Evolutionary conservation across 2,797 vertebrate species (phyloP).

Genomic region (Sternotherus odoratus): DNA sequence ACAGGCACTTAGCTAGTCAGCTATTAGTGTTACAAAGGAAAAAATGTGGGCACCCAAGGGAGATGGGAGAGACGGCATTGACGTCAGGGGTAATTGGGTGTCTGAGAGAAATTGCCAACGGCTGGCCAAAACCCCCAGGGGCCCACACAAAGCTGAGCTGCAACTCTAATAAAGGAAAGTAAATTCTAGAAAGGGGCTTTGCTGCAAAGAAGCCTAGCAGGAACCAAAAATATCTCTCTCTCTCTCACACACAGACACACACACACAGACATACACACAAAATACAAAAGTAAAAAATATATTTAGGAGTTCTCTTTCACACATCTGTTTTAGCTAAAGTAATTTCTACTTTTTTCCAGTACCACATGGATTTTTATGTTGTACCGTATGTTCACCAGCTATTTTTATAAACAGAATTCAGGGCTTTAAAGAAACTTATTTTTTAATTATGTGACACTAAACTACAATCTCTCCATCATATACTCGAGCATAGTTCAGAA

Average conservation of each 20-base stretch:
- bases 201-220: constrained; percentile 81
- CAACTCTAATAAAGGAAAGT: constrained; percentile 93
- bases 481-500: background rate
- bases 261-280: constrained; percentile 52
- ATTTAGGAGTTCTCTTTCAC: constrained; percentile 60
- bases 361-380: constrained; percentile 66
- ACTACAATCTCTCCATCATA: constrained; percentile 38
- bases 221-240: constrained; percentile 83
- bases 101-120: constrained; percentile 95
- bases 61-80: constrained; percentile 93
- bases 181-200: constrained; percentile 87
- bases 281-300: constrained; percentile 74
- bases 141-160: constrained; percentile 84
- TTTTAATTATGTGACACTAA: constrained; percentile 56
- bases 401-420: constrained; percentile 70
- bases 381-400: constrained; percentile 65
- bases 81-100: constrained; percentile 96
- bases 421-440: constrained; percentile 66
- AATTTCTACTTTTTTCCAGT: constrained; percentile 60
- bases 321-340: constrained; percentile 79
- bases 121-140: constrained; percentile 91
- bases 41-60: constrained; percentile 95
- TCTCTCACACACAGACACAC: constrained; percentile 71
- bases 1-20: constrained; percentile 98
- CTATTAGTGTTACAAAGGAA: constrained; percentile 99